Evolutionary conservation across 2,888 invertebrate species (phyloP).

Genomic region (Scaptomyza polygonia): DNA sequence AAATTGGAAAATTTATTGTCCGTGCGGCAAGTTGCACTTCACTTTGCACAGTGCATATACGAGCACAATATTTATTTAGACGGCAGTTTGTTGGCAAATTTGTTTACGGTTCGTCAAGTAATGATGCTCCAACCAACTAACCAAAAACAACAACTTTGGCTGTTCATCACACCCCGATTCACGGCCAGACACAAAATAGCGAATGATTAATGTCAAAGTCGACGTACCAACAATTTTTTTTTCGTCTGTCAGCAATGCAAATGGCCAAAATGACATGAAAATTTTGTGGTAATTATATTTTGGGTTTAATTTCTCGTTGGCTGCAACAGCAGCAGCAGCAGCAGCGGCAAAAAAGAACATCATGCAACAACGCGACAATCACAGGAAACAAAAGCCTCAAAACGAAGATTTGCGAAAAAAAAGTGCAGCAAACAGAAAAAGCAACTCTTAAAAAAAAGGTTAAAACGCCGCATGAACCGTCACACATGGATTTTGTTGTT

Average conservation of each 20-base stretch:
- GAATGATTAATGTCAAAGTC: constrained; percentile 77
- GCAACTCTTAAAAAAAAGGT: constrained; percentile 39
- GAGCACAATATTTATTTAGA: constrained; percentile 41
- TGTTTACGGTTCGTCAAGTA: constrained; percentile 22
- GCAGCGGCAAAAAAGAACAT: constrained; percentile 1
- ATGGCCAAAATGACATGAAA: constrained; percentile 32
- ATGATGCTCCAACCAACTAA: constrained; percentile 20
- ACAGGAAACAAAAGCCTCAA: constrained; percentile 43
- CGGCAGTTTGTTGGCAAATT: constrained; percentile 23
- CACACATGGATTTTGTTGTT: constrained; percentile 24
- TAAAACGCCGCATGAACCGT: constrained; percentile 28
- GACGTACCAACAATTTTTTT: constrained; percentile 15
- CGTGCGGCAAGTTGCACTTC: constrained; percentile 44
- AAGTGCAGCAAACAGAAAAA: background rate
- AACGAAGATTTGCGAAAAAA: constrained; percentile 46
- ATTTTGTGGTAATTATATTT: constrained; percentile 56
- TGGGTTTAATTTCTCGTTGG: constrained; percentile 43
- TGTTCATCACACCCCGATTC: constrained; percentile 61
- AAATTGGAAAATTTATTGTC: constrained; percentile 73
- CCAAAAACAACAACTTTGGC: constrained; percentile 9
- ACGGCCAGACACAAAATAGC: constrained; percentile 45
- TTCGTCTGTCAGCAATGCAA: constrained; percentile 23
- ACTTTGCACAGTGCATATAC: background rate
- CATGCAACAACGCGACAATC: constrained; percentile 25
- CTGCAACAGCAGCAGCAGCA: constrained; percentile 13